These are phyloP conservation scores for Protonibea diacanthus DNA, from an alignment of 2,797 vertebrate species.

Conservation along the genomic window DNA sequence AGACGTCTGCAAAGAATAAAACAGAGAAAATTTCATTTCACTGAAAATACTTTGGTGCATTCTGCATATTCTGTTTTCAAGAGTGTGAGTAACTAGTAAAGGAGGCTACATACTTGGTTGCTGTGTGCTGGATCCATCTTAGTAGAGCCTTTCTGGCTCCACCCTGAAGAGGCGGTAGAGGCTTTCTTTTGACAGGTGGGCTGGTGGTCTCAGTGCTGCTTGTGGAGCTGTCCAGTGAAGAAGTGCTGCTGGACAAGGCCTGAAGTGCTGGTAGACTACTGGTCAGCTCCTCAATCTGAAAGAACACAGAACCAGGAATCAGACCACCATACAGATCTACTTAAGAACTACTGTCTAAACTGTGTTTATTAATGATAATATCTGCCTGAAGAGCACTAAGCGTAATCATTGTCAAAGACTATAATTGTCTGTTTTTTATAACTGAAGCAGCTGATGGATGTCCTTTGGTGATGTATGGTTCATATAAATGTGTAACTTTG, in stretches of 20 bases:
- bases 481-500: background rate
- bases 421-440: background rate
- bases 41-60: background rate
- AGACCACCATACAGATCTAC: background rate
- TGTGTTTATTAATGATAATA: background rate
- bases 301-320: conserved; percentile 11
- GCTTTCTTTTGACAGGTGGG: conserved; percentile 94
- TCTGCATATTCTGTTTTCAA: background rate
- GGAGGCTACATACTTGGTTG: conserved; percentile 89
- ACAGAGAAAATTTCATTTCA: background rate
- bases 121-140: conserved; percentile 94
- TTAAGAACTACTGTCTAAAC: background rate
- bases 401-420: background rate
- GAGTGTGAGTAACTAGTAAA: background rate
- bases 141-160: conserved; percentile 94
- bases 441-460: background rate
- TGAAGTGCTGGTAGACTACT: conserved; percentile 93
- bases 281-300: conserved; percentile 96
- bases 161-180: conserved; percentile 89
- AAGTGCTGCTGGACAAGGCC: conserved; percentile 89
- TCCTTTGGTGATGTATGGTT: background rate
- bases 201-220: conserved; percentile 92
- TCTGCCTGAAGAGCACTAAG: background rate
- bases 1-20: conserved; percentile 82
- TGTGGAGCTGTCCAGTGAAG: conserved; percentile 92